phyloP scores from a whole-genome alignment of 2,113 vertebrate genomes.

The Hymenochirus boettgeri region DNA sequence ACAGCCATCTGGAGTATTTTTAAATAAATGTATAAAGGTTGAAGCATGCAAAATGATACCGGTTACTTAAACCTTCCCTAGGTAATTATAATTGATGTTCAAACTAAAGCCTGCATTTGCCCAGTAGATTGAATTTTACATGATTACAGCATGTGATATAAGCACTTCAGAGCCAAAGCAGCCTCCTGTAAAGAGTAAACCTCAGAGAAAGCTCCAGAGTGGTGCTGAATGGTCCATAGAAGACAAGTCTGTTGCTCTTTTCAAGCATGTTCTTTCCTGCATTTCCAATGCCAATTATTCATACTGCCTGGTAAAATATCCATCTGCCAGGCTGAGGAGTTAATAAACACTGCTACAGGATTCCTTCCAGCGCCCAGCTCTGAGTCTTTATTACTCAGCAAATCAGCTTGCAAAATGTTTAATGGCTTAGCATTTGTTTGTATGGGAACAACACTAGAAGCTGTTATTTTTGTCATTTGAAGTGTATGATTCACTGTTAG shows the following conservation, averaged over 20 bases:
- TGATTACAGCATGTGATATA: slow-evolving; percentile 23
- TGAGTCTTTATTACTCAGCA: slow-evolving; percentile 12
- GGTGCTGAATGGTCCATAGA: not conserved
- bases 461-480: slow-evolving; percentile 42
- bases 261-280: slow-evolving; percentile 1
- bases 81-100: slow-evolving; percentile 5
- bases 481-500: slow-evolving; percentile 33
- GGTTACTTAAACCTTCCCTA: slow-evolving; percentile 7
- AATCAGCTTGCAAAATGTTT: slow-evolving; percentile 32
- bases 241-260: slow-evolving; percentile 16
- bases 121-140: slow-evolving; percentile 13
- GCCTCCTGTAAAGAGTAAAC: not conserved
- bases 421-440: slow-evolving; percentile 26
- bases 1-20: not conserved
- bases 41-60: slow-evolving; percentile 9
- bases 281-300: slow-evolving; percentile 18
- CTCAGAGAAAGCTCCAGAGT: not conserved
- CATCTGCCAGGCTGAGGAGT: slow-evolving; percentile 30
- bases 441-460: slow-evolving; percentile 22
- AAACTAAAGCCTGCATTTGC: not conserved
- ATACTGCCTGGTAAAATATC: slow-evolving; percentile 7
- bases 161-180: slow-evolving; percentile 1
- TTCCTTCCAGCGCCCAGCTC: slow-evolving; percentile 15
- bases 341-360: slow-evolving; percentile 12
- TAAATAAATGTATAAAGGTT: slow-evolving; percentile 22